These are phyloP conservation scores for Fulmarus glacialis DNA, from an alignment of 2,113 vertebrate genomes.

Conservation along the genomic window DNA sequence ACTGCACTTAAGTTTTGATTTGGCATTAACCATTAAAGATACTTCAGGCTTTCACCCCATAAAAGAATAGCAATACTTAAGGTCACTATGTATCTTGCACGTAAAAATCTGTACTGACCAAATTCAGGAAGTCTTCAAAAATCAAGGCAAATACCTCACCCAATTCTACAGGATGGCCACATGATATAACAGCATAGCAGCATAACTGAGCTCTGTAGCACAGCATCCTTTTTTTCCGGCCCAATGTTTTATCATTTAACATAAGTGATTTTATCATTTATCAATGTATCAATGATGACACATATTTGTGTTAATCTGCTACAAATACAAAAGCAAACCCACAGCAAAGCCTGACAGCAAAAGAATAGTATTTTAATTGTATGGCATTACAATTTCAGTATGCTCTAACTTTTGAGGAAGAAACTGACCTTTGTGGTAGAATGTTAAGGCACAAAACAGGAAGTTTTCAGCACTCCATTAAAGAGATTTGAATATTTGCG, in stretches of 20 bases:
- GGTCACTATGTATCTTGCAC: neutral
- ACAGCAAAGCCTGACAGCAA: neutral
- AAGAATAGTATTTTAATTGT: neutral
- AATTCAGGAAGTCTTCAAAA: neutral
- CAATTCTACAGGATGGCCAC: neutral
- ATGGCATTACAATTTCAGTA: neutral
- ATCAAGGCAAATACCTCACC: neutral
- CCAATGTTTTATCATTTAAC: neutral
- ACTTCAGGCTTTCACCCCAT: neutral
- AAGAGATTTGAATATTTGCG: neutral
- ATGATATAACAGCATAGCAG: neutral
- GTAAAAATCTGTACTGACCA: neutral
- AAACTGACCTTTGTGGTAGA: neutral
- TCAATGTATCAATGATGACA: neutral
- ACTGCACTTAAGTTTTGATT: neutral
- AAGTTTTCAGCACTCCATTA: neutral
- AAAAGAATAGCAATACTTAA: neutral
- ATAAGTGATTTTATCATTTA: neutral
- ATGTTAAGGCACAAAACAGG: neutral
- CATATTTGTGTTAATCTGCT: neutral
- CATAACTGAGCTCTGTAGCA: neutral
- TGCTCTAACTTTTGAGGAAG: neutral
- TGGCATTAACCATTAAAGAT: neutral
- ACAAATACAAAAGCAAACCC: neutral
- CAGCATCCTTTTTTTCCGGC: neutral